These are phyloP conservation scores for Malurus cyaneus DNA, from an alignment of 2,113 vertebrate species.

Conservation along the genomic window DNA sequence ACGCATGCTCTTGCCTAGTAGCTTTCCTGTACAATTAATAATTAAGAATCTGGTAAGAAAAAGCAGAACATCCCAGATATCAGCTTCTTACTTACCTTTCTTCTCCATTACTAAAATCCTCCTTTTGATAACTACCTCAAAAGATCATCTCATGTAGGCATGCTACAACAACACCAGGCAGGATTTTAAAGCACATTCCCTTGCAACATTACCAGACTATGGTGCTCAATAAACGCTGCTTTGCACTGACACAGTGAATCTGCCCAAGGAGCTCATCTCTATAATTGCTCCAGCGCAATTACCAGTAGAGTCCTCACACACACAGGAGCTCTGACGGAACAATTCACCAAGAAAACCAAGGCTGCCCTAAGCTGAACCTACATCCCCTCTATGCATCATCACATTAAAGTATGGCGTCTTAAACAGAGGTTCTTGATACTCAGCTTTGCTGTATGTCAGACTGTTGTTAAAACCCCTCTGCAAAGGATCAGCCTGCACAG, in stretches of 20 bases:
- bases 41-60: neutral
- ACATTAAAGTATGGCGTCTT: neutral
- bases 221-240: neutral
- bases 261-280: neutral
- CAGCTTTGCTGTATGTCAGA: neutral
- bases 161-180: neutral
- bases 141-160: neutral
- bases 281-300: neutral
- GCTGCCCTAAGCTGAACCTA: fast-evolving
- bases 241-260: neutral
- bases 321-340: neutral
- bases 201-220: fast-evolving
- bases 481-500: neutral
- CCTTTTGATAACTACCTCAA: neutral
- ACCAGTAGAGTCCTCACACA: neutral
- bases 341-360: neutral
- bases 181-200: neutral
- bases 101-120: neutral
- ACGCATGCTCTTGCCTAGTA: neutral
- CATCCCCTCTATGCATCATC: neutral
- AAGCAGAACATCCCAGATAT: neutral
- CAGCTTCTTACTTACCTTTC: neutral
- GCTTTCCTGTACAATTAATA: neutral
- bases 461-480: neutral
- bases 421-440: neutral